Base-by-base conservation (phyloP, 1,140 invertebrate species). In the Tetragnatha versicolor region DNA sequence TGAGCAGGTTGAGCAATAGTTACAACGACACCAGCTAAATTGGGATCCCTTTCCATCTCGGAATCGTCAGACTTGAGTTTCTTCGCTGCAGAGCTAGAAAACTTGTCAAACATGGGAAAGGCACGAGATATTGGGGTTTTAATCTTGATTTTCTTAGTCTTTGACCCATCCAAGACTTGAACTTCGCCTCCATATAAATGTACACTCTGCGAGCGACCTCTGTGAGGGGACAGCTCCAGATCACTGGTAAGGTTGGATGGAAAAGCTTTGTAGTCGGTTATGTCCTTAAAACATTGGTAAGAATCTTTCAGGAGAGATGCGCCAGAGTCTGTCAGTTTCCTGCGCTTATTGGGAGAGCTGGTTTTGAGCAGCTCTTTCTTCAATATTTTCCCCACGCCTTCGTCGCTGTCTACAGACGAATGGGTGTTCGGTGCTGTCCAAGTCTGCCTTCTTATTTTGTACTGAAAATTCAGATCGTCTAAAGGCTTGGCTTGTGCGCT, bases 1-100 rank as follows among this genome's bases (percentile, higher is more conserved):
- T 92, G 85, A 37, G 90, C 90, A 6, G 91, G 92, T 83, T 91
- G 89, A 3, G 92, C 90, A 29, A 93, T 91, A 31, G 84, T 87
- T 82, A 86, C 84, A 69, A 87, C 82, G n/a, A 84, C 82, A 20
- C 82, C 51, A 35, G 83, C 1, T 80, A 82, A 42, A 80, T 75
- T 12, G 33, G 22, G 53, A 7, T 20, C 12, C 17, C 51, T 51
- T 2, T 63, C 60, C 27, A 49, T 25, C 27, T 79, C 63, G 22
- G 47, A 20, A 22, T 79, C 65, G 14, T 45, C 47, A 0, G 31
- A 39, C 51, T 65, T 47, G 22, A 37, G 27, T 27, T 69, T 69
- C 42, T 58, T 55, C 9, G 7, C 7, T 10, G 35, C 14, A 42
- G 3, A 27, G 22, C 12, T 49, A 58, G 70, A 75, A 66, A 68